Evolutionary conservation across 1,140 invertebrate genomes (phyloP).

Genomic region (Zeugodacus cucurbitae): DNA sequence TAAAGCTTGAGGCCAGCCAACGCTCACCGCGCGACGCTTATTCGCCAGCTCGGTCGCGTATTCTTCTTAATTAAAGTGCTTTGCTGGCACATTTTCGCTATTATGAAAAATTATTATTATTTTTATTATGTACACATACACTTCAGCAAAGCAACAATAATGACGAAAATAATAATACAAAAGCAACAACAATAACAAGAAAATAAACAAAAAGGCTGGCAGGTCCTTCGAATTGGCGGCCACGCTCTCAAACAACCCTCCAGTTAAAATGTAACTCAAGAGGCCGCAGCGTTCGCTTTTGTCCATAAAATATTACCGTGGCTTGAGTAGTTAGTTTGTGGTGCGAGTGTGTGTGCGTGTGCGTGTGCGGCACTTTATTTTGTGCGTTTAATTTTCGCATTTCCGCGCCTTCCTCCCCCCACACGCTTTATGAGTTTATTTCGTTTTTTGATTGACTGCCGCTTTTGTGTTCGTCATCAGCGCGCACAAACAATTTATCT

Average conservation of each 20-base stretch:
- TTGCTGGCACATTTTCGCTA: constrained; percentile 12
- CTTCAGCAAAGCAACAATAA: constrained; percentile 32
- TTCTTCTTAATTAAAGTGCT: constrained; percentile 7
- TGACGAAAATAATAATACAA: not conserved
- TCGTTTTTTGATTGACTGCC: constrained; percentile 38
- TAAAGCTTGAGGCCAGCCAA: not conserved
- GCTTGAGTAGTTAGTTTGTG: not conserved
- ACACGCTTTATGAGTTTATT: not conserved
- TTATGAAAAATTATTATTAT: constrained; percentile 35
- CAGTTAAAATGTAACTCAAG: not conserved
- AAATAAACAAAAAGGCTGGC: not conserved
- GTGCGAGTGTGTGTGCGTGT: not conserved
- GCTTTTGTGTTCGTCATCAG: constrained; percentile 29
- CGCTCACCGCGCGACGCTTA: not conserved
- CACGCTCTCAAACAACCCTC: not conserved
- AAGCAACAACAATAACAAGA: constrained; percentile 6
- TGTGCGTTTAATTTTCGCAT: constrained; percentile 42
- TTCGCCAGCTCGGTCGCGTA: not conserved
- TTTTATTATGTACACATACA: not conserved
- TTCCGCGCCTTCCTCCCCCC: constrained; percentile 1
- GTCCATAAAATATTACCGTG: constrained; percentile 9
- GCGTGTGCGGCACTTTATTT: not conserved
- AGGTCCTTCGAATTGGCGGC: constrained; percentile 8
- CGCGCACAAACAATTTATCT: constrained; percentile 64
- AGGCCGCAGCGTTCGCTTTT: not conserved